phyloP scores from a whole-genome alignment of 2,888 invertebrate genomes.

The Phymatocera aterrima region DNA sequence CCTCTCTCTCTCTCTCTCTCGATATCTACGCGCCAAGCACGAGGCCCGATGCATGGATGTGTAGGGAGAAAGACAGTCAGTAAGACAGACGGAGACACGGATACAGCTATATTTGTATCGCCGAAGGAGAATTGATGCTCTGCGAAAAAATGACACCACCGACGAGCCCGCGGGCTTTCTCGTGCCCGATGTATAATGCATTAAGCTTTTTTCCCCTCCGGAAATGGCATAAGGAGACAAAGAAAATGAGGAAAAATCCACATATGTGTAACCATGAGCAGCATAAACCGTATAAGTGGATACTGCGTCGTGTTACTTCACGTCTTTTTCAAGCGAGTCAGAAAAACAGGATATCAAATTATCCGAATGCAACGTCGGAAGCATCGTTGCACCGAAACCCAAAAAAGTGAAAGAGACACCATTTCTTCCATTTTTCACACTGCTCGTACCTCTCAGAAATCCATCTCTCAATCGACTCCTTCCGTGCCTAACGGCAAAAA shows the following conservation, averaged over 20 bases:
- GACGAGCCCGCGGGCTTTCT: background rate
- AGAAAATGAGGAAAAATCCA: too few species aligned
- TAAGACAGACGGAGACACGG: too few species aligned
- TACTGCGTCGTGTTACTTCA: slow-evolving; percentile 1
- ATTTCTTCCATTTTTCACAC: too few species aligned
- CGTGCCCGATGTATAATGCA: background rate
- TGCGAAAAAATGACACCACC: slow-evolving; percentile 11
- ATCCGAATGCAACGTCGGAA: background rate
- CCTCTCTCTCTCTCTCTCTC: slow-evolving; percentile 57
- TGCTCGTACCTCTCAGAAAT: background rate
- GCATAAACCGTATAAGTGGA: background rate
- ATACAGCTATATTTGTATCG: background rate
- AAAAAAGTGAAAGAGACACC: background rate
- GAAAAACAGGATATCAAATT: slow-evolving; percentile 14
- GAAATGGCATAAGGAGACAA: background rate
- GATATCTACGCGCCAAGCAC: slow-evolving; percentile 62
- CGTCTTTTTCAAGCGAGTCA: background rate
- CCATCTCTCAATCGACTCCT: slow-evolving; percentile 1
- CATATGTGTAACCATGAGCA: too few species aligned
- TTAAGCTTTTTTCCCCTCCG: background rate
- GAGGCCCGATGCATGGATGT: background rate
- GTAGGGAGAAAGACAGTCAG: background rate
- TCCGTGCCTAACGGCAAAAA: background rate
- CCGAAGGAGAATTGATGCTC: background rate
- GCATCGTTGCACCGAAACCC: background rate